These are phyloP conservation scores for Apomyelois bistriatella DNA, from an alignment of 2,888 invertebrate species.

Conservation along the genomic window DNA sequence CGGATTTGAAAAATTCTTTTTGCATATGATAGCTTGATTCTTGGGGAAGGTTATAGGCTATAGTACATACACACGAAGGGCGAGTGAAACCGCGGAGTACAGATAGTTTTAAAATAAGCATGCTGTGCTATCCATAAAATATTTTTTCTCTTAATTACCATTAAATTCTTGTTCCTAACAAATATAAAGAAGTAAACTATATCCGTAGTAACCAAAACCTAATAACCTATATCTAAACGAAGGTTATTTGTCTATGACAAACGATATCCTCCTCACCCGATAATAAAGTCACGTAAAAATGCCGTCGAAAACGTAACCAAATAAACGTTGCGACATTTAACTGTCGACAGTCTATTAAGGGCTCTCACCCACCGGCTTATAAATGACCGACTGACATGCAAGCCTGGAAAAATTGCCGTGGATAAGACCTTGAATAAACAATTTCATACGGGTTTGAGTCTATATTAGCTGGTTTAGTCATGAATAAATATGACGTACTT, in stretches of 20 bases:
- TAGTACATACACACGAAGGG: too few species aligned
- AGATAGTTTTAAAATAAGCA: too few species aligned
- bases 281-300: slow-evolving; percentile 54
- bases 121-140: too few species aligned
- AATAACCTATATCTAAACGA: slow-evolving; percentile 6
- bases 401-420: slow-evolving; percentile 57
- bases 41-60: too few species aligned
- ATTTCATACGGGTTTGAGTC: slow-evolving; percentile 36
- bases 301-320: slow-evolving; percentile 52
- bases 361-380: slow-evolving; percentile 65
- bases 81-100: too few species aligned
- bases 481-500: too few species aligned
- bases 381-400: slow-evolving; percentile 69
- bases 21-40: too few species aligned
- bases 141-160: too few species aligned
- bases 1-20: too few species aligned
- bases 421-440: slow-evolving; percentile 60
- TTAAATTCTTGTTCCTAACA: too few species aligned
- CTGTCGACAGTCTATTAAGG: slow-evolving; percentile 77
- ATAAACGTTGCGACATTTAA: slow-evolving; percentile 74
- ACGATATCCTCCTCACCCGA: slow-evolving; percentile 27
- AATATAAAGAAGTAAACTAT: too few species aligned
- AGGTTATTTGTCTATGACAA: slow-evolving; percentile 13
- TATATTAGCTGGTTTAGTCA: slow-evolving; percentile 18
- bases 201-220: not conserved